Evolutionary conservation across 2,888 invertebrate genomes (phyloP), one percentile per base, ranked within the genome.

Genomic region (Chromoteleia sp.): DNA sequence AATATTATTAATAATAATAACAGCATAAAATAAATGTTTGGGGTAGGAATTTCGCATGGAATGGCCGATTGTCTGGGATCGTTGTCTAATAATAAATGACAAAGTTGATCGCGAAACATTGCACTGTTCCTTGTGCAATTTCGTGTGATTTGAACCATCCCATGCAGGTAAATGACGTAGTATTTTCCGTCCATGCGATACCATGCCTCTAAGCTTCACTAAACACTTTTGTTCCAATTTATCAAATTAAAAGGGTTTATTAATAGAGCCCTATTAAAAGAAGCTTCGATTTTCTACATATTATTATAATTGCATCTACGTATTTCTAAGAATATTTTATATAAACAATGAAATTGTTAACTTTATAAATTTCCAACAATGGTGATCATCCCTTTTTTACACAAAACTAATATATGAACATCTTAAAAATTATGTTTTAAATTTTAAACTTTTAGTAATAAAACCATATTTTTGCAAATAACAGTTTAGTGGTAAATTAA

Each of bases 191-290:
- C 86, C 87, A 88, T 88, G 88, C 88, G 78, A 85, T 86, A 87
- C 85, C 88, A 88, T 87, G 88, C 88, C 87, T 86, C 85, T 87
- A 87, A 87, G 86, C 86, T 84, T 75, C 81, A 82, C 68, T 81
- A 84, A 85, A 79, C 17, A 63, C 56, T 36, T 58, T 52, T 36
- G 6, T 15, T 41, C 36, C 63, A 7, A 43, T 48, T 48, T 3
- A 15, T 43, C n/a, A 61, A 17, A 63, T 45, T n/a, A 59, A 41
- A 41, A 19, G 15, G 45, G 12, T 30, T 61, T 45, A 14, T 58
- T 33, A n/a, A 36, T 19, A 14, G 12, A 36, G 4, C 10, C 33
- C 17, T 29, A 19, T 8, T 50, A 6, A 17, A 2, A 41, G 15
- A 50, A 50, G 6, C 19, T 29, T 52, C 30, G 52, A 52, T 52